phyloP scores from a whole-genome alignment of 2,113 vertebrate species.

The Scomber scombrus region DNA sequence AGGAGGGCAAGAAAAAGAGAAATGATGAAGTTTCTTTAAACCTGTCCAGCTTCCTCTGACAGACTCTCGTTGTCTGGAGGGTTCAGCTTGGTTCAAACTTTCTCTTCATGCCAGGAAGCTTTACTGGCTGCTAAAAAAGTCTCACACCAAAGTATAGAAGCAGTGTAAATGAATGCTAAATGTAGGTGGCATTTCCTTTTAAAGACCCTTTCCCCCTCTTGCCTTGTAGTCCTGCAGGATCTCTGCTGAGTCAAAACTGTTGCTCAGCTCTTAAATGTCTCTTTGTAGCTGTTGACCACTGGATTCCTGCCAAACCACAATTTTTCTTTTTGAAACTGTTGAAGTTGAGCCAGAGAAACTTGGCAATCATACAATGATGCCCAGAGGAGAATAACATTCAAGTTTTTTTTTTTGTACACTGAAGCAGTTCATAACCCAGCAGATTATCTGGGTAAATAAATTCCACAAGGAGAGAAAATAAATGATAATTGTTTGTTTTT shows the following conservation, averaged over 20 bases:
- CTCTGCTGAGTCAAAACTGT: conserved; percentile 7
- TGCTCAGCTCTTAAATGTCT: background rate
- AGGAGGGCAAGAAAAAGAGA: background rate
- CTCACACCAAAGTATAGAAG: background rate
- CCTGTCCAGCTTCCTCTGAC: conserved; percentile 25
- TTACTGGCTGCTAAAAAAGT: conserved; percentile 21
- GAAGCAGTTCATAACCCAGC: background rate
- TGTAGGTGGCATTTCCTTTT: conserved; percentile 10
- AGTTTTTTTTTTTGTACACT: background rate
- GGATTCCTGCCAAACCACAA: conserved; percentile 21
- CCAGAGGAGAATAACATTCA: background rate
- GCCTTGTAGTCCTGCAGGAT: conserved; percentile 63
- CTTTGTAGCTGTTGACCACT: conserved; percentile 17
- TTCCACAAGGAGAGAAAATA: background rate
- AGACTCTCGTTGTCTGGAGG: conserved; percentile 55
- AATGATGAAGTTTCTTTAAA: conserved; percentile 17
- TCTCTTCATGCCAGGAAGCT: conserved; percentile 47
- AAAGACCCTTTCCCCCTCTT: conserved; percentile 16
- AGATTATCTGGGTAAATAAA: conserved; percentile 9
- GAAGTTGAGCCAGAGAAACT: conserved; percentile 13
- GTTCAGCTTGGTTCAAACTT: conserved; percentile 33
- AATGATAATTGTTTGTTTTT: background rate
- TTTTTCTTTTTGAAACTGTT: background rate
- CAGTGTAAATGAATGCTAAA: conserved; percentile 10
- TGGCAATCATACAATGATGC: background rate